Evolutionary conservation across 2,888 invertebrate species (phyloP), one percentile per base, ranked within the genome.

Genomic region (Baronia brevicornis): DNA sequence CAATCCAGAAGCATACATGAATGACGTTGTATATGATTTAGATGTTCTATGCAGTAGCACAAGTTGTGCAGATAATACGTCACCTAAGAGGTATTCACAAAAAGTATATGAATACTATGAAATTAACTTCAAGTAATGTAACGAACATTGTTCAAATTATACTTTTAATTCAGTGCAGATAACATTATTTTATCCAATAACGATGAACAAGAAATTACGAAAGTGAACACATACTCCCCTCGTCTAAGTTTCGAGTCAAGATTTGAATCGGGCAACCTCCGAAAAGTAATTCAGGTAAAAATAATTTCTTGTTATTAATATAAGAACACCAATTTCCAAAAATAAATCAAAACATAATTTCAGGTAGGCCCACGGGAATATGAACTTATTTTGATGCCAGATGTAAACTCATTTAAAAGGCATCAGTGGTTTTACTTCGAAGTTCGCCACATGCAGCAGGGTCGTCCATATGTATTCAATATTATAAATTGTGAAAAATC

Each of bases 371-470:
- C 87, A 24, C 84, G 87, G 56, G 94, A 95, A 58, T 95, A 95
- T 65, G 94, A 95, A 61, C 78, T 96, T 40, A 89, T 94, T 38
- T 71, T 95, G 39, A 91, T 90, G 68, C 92, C 95, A 1, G 95
- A 95, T 61, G 90, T 94, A 23, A 94, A 94, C 72, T 91, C 93
- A 1, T 86, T 85, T 10, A 88, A 88, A 37, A 90, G 94, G 43
- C 91, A 91, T 60, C 94, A 95, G 57, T 95, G 95, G 95, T 95
- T 95, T 73, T 96, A 95, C 74, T 95, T 95, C 60, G 91, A 94
- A 75, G 90, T 95, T n/a, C 86, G 88, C 20, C 91, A 92, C 64
- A 94, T 93, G 90, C 87, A 89, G 31, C 86, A 86, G 33, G 79
- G 85, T 2, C 71, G 86, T 1, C 85, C 89, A 0, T 95, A 95